Conservation (phyloP, 2,888 invertebrate genomes). For the Yponomeuta evonymella region DNA sequence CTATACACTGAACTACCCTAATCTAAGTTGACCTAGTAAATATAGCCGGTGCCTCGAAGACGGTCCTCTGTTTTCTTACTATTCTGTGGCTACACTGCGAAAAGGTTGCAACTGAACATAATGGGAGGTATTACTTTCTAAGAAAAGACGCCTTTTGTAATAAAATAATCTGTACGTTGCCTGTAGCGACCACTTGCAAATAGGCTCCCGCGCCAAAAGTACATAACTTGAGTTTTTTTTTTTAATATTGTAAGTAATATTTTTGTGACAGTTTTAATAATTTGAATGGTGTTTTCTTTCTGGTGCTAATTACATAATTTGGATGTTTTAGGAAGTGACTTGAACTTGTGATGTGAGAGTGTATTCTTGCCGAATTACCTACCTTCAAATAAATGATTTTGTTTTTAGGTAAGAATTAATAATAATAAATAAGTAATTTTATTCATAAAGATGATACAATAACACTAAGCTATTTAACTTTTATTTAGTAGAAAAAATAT, state of each 20-base stretch:
- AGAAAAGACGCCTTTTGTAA: constrained; percentile 19
- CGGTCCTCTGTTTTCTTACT: not conserved
- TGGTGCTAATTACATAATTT: too few species aligned
- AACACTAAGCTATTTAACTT: too few species aligned
- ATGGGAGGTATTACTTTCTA: constrained; percentile 35
- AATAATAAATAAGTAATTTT: too few species aligned
- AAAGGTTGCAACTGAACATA: constrained; percentile 42
- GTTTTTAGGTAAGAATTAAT: too few species aligned
- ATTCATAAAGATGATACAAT: too few species aligned
- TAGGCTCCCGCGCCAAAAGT: not conserved
- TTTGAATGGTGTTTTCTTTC: not conserved
- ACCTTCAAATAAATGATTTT: too few species aligned
- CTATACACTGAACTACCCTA: too few species aligned
- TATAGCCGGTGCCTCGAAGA: not conserved
- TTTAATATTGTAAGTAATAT: not conserved
- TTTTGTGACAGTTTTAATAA: not conserved
- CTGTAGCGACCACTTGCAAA: not conserved
- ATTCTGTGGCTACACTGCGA: constrained; percentile 29
- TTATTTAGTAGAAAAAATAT: too few species aligned
- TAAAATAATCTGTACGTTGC: constrained; percentile 19
- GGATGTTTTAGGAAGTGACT: too few species aligned
- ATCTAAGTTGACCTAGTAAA: too few species aligned
- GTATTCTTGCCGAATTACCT: too few species aligned
- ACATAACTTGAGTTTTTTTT: not conserved
- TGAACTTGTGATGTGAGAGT: too few species aligned